phyloP scores from a whole-genome alignment of 2,888 invertebrate species.

The Aphodius granarius region DNA sequence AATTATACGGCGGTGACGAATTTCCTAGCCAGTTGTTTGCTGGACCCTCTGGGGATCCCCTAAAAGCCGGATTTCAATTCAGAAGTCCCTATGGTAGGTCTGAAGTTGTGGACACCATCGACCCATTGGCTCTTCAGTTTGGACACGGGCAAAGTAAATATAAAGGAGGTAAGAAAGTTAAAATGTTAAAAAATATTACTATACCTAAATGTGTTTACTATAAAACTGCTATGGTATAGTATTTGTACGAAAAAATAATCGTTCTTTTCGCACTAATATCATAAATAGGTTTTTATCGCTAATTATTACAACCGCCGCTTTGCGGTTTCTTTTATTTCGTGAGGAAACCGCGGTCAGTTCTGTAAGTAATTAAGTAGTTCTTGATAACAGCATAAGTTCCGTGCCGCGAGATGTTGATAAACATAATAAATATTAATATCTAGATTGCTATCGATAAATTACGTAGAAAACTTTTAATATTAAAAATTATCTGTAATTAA shows the following conservation, averaged over 20 bases:
- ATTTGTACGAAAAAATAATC: no score
- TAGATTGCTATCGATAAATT: not conserved
- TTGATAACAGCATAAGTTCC: not conserved
- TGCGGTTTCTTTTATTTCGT: not conserved
- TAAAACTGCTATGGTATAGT: no score
- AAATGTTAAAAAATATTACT: no score
- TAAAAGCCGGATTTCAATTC: not conserved
- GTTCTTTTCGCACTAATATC: no score
- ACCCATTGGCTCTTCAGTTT: not conserved
- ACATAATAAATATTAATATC: not conserved
- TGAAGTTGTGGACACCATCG: not conserved
- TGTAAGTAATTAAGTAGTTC: not conserved
- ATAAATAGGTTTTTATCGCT: no score
- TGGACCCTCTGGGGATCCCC: no score
- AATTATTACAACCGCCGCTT: no score
- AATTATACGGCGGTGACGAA: no score
- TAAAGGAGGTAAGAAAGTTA: constrained; percentile 11
- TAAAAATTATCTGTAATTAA: no score
- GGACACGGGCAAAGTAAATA: not conserved
- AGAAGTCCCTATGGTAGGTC: not conserved
- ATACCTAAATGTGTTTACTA: no score
- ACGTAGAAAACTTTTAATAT: not conserved
- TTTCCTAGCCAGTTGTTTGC: no score
- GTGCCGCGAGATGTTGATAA: not conserved
- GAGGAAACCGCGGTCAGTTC: not conserved